These are phyloP conservation scores for Tenthredo scrophulariae DNA, from an alignment of 2,888 invertebrate genomes.

Conservation along the genomic window DNA sequence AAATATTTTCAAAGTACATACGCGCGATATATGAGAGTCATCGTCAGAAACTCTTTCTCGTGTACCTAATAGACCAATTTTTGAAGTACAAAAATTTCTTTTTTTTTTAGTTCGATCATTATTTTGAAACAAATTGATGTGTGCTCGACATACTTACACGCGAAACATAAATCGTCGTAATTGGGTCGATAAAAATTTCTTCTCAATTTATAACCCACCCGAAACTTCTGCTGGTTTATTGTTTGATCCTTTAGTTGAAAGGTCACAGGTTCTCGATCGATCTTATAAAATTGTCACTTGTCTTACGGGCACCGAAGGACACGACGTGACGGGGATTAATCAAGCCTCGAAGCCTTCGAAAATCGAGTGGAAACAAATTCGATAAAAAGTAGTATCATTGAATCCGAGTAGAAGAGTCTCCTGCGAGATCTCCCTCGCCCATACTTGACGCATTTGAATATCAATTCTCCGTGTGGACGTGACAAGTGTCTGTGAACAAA, in stretches of 20 bases:
- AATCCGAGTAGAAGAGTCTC: neutral
- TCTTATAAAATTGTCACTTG: conserved; percentile 18
- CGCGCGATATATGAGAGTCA: no score
- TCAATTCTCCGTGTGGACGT: neutral
- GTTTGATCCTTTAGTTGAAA: neutral
- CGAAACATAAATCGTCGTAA: neutral
- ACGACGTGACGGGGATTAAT: neutral
- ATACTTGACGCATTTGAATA: neutral
- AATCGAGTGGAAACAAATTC: neutral
- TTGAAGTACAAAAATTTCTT: no score
- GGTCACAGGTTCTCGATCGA: conserved; percentile 12
- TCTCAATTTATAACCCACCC: neutral
- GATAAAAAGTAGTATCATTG: neutral
- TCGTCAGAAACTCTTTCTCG: no score
- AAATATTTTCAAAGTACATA: no score
- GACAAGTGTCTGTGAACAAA: neutral
- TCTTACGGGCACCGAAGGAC: neutral
- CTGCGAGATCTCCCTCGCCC: neutral
- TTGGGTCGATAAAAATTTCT: neutral
- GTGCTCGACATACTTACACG: neutral
- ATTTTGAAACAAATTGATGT: neutral
- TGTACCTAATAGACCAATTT: no score
- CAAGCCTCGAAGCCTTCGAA: neutral
- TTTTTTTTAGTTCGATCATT: neutral
- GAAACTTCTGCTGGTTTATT: neutral